Evolutionary conservation across 2,113 vertebrate species (phyloP).

Genomic region (Poeciliopsis prolifica): DNA sequence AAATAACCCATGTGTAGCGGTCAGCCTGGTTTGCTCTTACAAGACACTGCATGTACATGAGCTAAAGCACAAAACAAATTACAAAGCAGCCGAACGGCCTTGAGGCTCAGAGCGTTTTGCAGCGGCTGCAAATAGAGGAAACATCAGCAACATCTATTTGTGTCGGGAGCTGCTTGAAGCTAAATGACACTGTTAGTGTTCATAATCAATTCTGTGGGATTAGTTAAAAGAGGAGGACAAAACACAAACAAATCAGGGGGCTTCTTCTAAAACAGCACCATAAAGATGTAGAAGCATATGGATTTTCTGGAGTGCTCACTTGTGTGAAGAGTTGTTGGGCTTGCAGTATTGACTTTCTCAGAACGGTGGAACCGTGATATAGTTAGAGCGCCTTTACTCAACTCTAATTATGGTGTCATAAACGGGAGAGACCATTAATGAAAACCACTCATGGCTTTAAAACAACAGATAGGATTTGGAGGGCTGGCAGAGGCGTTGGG

Average conservation of each 20-base stretch:
- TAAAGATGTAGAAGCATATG: constrained; percentile 88
- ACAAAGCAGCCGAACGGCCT: constrained; percentile 67
- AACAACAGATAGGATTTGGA: constrained; percentile 76
- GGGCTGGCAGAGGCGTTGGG: constrained; percentile 44
- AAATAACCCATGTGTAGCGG: constrained; percentile 73
- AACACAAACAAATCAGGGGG: constrained; percentile 74
- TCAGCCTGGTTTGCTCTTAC: constrained; percentile 64
- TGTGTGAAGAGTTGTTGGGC: constrained; percentile 99
- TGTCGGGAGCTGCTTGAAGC: constrained; percentile 44
- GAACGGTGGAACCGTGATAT: constrained; percentile 88
- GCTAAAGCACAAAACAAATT: constrained; percentile 73
- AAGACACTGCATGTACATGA: constrained; percentile 72
- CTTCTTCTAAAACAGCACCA: constrained; percentile 84
- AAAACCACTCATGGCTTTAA: constrained; percentile 82
- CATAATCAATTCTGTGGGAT: constrained; percentile 75
- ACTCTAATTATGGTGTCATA: constrained; percentile 97
- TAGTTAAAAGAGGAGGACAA: constrained; percentile 75
- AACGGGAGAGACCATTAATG: constrained; percentile 90
- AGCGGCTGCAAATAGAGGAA: constrained; percentile 15
- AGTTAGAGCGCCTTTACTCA: constrained; percentile 92
- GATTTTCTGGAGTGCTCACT: constrained; percentile 93
- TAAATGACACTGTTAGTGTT: constrained; percentile 59
- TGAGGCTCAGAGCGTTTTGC: constrained; percentile 28
- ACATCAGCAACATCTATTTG: constrained; percentile 38
- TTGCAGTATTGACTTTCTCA: constrained; percentile 94